Percentiles rank a stretch among this genome's conserved stretches.
phyloP scores from a whole-genome alignment of 2,888 invertebrate species.

The Xanthostigma xanthostigma region DNA sequence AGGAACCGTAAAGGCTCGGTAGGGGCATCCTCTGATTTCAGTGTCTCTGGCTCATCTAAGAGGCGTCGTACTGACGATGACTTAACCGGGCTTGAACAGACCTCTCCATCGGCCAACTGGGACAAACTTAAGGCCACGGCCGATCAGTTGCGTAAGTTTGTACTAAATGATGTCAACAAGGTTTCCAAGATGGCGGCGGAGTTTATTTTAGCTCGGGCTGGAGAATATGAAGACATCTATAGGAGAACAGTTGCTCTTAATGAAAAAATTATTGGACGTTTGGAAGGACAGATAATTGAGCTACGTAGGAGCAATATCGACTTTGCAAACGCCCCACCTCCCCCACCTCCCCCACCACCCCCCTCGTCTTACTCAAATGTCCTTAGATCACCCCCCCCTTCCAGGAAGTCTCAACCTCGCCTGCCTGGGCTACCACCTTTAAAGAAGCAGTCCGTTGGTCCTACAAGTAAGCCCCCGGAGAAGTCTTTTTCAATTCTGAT shows the following conservation, averaged over 20 bases:
- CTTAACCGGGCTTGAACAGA: no score
- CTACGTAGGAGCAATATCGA: not conserved
- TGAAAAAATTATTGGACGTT: not conserved
- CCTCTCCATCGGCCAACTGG: not conserved
- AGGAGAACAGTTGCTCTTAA: not conserved
- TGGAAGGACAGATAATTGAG: not conserved
- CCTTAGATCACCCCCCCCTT: no score
- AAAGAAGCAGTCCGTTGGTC: not conserved
- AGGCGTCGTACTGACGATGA: no score
- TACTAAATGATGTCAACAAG: not conserved
- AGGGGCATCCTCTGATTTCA: no score
- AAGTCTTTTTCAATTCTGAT: no score
- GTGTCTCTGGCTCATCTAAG: no score
- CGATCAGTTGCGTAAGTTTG: not conserved
- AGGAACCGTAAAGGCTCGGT: no score
- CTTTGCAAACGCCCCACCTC: no score
- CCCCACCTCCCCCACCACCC: no score
- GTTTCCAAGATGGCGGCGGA: not conserved
- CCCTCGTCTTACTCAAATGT: no score
- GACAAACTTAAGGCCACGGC: not conserved
- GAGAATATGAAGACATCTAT: not conserved
- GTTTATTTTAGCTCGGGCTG: not conserved
- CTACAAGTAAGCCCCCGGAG: no score
- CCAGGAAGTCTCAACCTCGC: constrained; percentile 1
- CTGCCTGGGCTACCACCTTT: not conserved